A percentile compares a stretch with the other conserved stretches of the same genome.
Evolutionary conservation across 2,113 vertebrate genomes (phyloP).

Genomic region (Patagioenas fasciata): DNA sequence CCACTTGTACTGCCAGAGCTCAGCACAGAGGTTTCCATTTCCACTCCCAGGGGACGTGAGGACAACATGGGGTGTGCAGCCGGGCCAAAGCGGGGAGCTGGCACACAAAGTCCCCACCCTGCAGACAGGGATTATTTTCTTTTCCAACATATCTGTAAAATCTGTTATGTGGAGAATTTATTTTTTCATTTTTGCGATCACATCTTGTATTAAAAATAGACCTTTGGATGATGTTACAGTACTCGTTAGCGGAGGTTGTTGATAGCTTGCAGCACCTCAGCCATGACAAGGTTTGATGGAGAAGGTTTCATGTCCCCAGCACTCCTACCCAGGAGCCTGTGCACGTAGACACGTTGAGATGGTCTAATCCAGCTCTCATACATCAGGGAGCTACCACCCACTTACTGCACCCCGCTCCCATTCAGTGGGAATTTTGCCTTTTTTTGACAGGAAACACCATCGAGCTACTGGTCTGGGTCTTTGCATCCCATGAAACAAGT

Average conservation of each 20-base stretch:
- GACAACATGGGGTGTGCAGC: not conserved
- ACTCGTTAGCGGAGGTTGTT: not conserved
- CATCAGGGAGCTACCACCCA: not conserved
- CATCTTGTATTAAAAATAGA: slow-evolving; percentile 22
- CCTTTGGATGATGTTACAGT: fast-evolving
- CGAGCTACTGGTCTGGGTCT: not conserved
- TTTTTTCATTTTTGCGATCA: not conserved
- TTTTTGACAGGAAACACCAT: not conserved
- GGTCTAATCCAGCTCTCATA: not conserved
- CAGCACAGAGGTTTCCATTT: slow-evolving; percentile 41
- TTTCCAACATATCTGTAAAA: slow-evolving; percentile 27
- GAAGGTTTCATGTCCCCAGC: not conserved
- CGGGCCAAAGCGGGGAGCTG: not conserved
- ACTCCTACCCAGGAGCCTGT: not conserved
- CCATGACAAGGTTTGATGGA: not conserved
- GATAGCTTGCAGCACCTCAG: not conserved
- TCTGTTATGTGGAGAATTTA: not conserved
- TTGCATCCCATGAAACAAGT: not conserved
- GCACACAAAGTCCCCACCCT: not conserved
- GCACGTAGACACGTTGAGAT: not conserved
- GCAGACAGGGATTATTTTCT: slow-evolving; percentile 8
- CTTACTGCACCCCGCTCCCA: not conserved
- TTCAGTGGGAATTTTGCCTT: not conserved
- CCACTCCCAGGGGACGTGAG: not conserved
- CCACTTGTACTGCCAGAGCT: slow-evolving; percentile 16